A percentile compares a stretch with the other conserved stretches of the same genome.
Conservation (phyloP, 30 jellyfish, hydroid and myxozoan genomes). For the Chrysaora quinquecirrha region DNA sequence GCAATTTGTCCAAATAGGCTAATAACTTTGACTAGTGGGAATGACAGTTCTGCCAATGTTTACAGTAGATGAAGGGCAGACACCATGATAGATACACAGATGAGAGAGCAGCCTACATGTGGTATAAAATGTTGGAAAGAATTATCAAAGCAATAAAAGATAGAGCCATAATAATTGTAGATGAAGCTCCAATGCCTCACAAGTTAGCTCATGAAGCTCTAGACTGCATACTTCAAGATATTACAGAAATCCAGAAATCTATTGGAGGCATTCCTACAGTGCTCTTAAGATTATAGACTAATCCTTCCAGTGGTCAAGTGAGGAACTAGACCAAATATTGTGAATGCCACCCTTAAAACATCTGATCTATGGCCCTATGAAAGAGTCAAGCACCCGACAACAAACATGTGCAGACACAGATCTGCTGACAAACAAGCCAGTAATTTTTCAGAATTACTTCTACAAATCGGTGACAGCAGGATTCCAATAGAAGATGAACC, state of each 20-base stretch:
- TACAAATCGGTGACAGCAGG: neutral
- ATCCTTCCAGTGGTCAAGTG: slow-evolving; percentile 9
- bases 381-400: neutral
- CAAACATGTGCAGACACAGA: neutral
- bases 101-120: neutral
- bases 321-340: slow-evolving; percentile 14
- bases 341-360: slow-evolving; percentile 11
- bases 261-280: slow-evolving; percentile 64
- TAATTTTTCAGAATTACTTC: neutral
- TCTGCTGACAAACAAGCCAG: neutral
- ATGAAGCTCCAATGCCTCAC: slow-evolving; percentile 52
- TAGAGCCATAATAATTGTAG: slow-evolving; percentile 19
- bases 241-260: slow-evolving; percentile 10
- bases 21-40: too few species aligned
- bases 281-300: neutral
- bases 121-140: slow-evolving; percentile 16
- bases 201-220: slow-evolving; percentile 58
- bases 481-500: neutral
- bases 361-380: neutral
- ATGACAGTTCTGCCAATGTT: too few species aligned
- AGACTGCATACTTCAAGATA: slow-evolving; percentile 44
- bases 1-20: too few species aligned
- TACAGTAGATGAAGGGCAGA: too few species aligned
- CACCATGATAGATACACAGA: too few species aligned
- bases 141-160: slow-evolving; percentile 35